These are phyloP conservation scores for Sula dactylatra DNA, from an alignment of 2,113 vertebrate genomes.

Conservation along the genomic window DNA sequence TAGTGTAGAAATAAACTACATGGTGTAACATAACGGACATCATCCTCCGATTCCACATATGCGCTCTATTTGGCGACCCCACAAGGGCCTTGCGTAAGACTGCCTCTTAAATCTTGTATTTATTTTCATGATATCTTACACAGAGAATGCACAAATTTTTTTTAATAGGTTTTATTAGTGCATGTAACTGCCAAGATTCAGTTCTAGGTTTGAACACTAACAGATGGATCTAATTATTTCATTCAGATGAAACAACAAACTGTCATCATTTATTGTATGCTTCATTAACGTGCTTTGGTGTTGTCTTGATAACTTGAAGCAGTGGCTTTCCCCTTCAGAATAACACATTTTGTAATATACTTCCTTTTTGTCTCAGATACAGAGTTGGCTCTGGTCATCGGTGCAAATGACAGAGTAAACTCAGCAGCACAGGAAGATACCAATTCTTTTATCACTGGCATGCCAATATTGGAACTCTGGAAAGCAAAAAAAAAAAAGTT, in stretches of 20 bases:
- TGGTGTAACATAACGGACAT: neutral
- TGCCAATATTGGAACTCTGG: conserved; percentile 5
- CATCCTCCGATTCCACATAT: neutral
- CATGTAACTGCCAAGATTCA: conserved; percentile 4
- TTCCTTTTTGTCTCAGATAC: conserved; percentile 49
- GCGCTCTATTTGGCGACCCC: neutral
- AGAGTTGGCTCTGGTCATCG: conserved; percentile 37
- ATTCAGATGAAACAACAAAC: conserved; percentile 50
- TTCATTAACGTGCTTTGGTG: conserved; percentile 49
- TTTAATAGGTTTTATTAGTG: conserved; percentile 62
- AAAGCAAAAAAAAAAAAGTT: conserved; percentile 31
- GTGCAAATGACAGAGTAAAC: conserved; percentile 52
- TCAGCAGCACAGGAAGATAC: conserved; percentile 54
- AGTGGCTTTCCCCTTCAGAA: conserved; percentile 44
- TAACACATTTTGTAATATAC: conserved; percentile 27
- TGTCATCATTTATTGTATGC: conserved; percentile 44
- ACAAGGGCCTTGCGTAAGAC: neutral
- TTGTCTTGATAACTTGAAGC: conserved; percentile 46
- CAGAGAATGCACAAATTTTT: conserved; percentile 49
- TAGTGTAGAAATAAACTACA: neutral
- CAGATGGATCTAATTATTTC: conserved; percentile 76
- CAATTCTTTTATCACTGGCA: conserved; percentile 2
- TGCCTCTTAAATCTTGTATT: neutral
- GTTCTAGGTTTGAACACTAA: conserved; percentile 28
- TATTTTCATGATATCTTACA: conserved; percentile 46